These are phyloP conservation scores for Paramormyrops hopkinsi DNA, from an alignment of 2,797 vertebrate genomes.

Conservation along the genomic window DNA sequence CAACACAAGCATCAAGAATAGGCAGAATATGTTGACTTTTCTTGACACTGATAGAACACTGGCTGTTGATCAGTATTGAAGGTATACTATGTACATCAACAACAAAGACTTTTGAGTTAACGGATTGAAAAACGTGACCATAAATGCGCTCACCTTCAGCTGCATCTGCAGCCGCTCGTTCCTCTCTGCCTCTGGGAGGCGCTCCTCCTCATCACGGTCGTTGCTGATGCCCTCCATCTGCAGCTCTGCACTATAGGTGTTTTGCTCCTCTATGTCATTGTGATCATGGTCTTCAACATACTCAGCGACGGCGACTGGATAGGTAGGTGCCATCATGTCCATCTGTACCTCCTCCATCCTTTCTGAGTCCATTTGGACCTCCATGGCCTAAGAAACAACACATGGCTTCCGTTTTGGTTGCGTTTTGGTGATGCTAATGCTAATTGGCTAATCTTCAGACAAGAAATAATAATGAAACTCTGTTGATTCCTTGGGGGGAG, in stretches of 20 bases:
- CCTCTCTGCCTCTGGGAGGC: conserved; percentile 86
- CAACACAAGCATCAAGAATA: background rate
- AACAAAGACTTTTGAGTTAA: background rate
- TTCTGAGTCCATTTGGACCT: conserved; percentile 80
- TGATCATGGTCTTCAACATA: conserved; percentile 64
- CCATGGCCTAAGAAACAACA: conserved; percentile 62
- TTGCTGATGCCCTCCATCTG: conserved; percentile 70
- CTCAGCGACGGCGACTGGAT: conserved; percentile 58
- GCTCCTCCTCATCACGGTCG: conserved; percentile 78
- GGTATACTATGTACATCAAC: background rate
- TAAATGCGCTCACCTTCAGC: conserved; percentile 67
- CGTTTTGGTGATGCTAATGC: background rate
- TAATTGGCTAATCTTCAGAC: background rate
- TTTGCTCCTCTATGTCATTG: conserved; percentile 66
- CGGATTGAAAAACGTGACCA: background rate
- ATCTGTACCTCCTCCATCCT: conserved; percentile 83
- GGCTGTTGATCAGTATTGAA: background rate
- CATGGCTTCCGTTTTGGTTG: background rate
- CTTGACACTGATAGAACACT: background rate
- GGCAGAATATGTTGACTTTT: too few relatives aligned
- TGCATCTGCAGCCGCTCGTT: conserved; percentile 80
- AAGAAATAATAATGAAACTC: background rate
- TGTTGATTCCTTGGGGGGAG: background rate
- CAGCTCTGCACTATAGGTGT: conserved; percentile 82
- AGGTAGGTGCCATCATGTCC: conserved; percentile 27